Percentiles rank a stretch among this genome's conserved stretches.
These are phyloP conservation scores for Conopomorpha cramerella DNA, from an alignment of 1,140 invertebrate genomes.

Conservation along the genomic window DNA sequence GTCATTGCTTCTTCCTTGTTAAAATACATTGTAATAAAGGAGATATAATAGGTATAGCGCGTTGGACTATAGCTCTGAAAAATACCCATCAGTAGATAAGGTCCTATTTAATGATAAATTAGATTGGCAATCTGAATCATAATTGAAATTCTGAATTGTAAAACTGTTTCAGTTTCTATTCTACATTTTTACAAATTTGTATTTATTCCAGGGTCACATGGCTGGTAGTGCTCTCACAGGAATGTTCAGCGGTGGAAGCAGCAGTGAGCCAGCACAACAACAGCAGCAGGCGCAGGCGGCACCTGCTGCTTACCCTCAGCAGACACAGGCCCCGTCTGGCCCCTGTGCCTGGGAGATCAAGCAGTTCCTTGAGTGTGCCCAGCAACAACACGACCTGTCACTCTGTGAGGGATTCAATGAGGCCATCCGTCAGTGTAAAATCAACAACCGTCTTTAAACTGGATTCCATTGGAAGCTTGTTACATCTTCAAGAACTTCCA, in stretches of 20 bases:
- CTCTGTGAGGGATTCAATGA: conserved; percentile 94
- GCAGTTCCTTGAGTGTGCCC: conserved; percentile 87
- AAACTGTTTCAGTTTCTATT: no score
- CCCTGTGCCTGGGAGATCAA: conserved; percentile 88
- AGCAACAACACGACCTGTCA: conserved; percentile 80
- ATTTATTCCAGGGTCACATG: conserved; percentile 72
- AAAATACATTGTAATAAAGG: no score
- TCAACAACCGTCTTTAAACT: conserved; percentile 50
- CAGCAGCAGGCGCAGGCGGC: conserved; percentile 28
- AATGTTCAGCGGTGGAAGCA: conserved; percentile 76
- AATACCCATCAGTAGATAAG: no score
- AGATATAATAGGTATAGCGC: no score
- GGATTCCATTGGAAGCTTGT: no score
- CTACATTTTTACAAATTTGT: no score
- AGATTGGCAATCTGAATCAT: no score
- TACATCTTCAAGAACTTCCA: no score
- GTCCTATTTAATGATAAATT: no score
- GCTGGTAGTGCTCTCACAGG: conserved; percentile 85
- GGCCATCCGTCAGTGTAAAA: conserved; percentile 88
- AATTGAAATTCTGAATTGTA: no score
- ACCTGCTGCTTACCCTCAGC: conserved; percentile 39
- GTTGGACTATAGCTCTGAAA: no score
- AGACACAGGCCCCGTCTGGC: conserved; percentile 62
- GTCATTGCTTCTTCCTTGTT: no score
- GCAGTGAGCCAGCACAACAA: conserved; percentile 55